Evolutionary conservation across 1,140 invertebrate species (phyloP), one percentile per base, ranked within the genome.

Genomic region (Drosophila murphyi): DNA sequence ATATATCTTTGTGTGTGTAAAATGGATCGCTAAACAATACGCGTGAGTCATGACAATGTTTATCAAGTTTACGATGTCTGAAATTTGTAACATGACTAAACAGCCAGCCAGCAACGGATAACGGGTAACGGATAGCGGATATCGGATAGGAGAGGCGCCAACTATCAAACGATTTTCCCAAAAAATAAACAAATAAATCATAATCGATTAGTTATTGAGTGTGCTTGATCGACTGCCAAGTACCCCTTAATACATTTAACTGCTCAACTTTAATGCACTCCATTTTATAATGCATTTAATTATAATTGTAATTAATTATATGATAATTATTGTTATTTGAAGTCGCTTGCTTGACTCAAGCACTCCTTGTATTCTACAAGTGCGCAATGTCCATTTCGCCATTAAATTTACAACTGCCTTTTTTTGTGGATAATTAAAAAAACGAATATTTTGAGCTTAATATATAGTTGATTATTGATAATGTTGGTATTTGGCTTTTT

Each of bases 51-150:
- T 61, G 10, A 39, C 48, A 60, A 20, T 20, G 20, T 20, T 47
- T 73, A 72, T 68, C 63, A 20, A 6, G n/a, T 60, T 60, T 52
- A 68, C 54, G 32, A 60, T 34, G 55, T 67, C 54, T 67, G 63
- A 47, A 32, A 59, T 59, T 37, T 47, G 37, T 2, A 67, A 65
- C 29, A 68, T 70, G 57, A 70, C 31, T 54, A 62, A 70, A 34
- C 8, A 8, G 20, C 37, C 37, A 29, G 7, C 29, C 10, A n/a
- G 12, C 28, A 56, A 63, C 8, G 43, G 59, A 55, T 70, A 61
- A 47, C 8, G 43, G 59, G 48, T 70, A 61, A 47, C 8, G 43
- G 59, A 55, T 70, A 61, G 37, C 20, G 20, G 20, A 20, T 20
- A 20, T 20, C 20, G 20, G 20, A 32, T 45, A 52, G 6, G 4